Evolutionary conservation across 2,113 vertebrate genomes (phyloP).

Genomic region (Hirundichthys speculiger): DNA sequence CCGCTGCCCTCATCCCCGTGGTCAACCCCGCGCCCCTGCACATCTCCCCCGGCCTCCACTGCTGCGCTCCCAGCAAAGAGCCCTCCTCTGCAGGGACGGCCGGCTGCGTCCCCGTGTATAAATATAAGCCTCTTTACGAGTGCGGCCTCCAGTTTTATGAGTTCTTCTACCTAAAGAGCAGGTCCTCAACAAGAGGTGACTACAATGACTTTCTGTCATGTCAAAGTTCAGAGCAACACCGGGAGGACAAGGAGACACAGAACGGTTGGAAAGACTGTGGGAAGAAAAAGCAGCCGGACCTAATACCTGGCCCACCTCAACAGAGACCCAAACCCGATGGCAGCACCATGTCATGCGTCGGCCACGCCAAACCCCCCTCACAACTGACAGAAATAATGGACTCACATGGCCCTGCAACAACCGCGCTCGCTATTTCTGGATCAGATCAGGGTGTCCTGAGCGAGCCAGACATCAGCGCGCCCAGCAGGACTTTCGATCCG

Average conservation of each 20-base stretch:
- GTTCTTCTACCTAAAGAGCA: constrained; percentile 54
- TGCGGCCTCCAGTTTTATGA: constrained; percentile 72
- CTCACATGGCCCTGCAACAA: constrained; percentile 13
- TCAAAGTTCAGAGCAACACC: constrained; percentile 31
- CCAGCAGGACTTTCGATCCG: constrained; percentile 59
- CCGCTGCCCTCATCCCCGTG: constrained; percentile 43
- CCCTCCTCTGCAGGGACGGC: constrained; percentile 24
- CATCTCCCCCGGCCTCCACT: constrained; percentile 46
- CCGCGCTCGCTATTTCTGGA: constrained; percentile 38
- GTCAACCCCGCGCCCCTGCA: constrained; percentile 48
- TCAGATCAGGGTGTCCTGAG: constrained; percentile 41
- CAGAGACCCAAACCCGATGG: constrained; percentile 31
- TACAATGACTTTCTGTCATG: constrained; percentile 34
- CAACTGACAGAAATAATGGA: constrained; percentile 37
- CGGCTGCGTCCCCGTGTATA: constrained; percentile 64
- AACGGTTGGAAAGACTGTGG: constrained; percentile 22
- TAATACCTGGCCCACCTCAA: constrained; percentile 13
- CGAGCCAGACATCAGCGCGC: constrained; percentile 24
- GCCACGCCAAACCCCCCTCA: constrained; percentile 34
- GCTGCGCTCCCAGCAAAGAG: constrained; percentile 62
- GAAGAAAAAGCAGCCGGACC: constrained; percentile 44
- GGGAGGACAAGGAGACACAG: constrained; percentile 26
- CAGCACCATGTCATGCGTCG: constrained; percentile 12
- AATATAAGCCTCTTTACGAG: constrained; percentile 70
- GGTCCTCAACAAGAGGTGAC: constrained; percentile 31